Percentiles rank a stretch among this genome's conserved stretches.
Conservation (phyloP, 2,113 vertebrate genomes). For the Pseudorasbora parva region DNA sequence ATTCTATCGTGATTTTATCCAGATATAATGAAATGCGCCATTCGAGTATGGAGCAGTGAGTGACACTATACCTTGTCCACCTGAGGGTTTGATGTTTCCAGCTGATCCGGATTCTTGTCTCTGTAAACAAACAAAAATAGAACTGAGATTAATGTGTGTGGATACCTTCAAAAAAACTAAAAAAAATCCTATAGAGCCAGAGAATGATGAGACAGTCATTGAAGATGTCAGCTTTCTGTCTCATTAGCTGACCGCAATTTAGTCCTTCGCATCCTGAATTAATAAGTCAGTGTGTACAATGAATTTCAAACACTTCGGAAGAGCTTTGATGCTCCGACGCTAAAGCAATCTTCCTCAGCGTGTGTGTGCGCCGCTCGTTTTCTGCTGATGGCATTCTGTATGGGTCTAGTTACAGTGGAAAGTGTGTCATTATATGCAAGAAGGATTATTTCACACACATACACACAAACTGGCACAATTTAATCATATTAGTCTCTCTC, state of each 20-base stretch:
- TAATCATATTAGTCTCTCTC: slow-evolving; percentile 25
- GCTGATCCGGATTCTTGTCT: slow-evolving; percentile 72
- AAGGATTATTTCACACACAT: slow-evolving; percentile 39
- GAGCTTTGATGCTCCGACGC: slow-evolving; percentile 58
- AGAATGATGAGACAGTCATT: background rate
- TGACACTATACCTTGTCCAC: slow-evolving; percentile 67
- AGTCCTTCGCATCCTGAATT: slow-evolving; percentile 51
- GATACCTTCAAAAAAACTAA: background rate
- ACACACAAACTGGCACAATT: slow-evolving; percentile 24
- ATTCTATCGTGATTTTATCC: background rate
- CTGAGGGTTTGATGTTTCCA: slow-evolving; percentile 73
- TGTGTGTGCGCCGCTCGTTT: background rate
- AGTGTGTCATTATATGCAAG: slow-evolving; percentile 42
- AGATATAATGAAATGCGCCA: background rate
- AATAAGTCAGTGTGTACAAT: slow-evolving; percentile 57
- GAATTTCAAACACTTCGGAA: slow-evolving; percentile 53
- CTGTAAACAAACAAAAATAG: slow-evolving; percentile 62
- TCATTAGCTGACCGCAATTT: slow-evolving; percentile 34
- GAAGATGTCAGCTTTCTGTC: slow-evolving; percentile 14
- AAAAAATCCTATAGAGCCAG: background rate
- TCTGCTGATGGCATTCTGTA: slow-evolving; percentile 47
- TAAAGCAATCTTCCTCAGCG: slow-evolving; percentile 3
- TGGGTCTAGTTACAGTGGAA: slow-evolving; percentile 62
- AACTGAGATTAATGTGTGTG: background rate
- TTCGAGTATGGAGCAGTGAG: background rate